These are phyloP conservation scores for Brachionus angularis DNA, from an alignment of 1,140 invertebrate genomes.

Conservation along the genomic window DNA sequence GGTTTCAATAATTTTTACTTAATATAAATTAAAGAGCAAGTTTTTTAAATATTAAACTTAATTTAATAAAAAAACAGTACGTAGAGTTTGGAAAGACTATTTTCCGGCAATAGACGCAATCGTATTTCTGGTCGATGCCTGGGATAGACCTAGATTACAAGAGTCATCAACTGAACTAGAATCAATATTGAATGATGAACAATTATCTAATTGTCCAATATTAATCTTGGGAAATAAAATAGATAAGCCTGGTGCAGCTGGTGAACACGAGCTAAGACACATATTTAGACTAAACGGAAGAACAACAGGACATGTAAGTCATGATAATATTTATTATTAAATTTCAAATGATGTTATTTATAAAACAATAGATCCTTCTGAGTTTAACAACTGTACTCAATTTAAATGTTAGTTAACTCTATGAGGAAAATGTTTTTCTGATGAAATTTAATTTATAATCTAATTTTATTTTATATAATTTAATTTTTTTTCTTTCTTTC, in stretches of 20 bases:
- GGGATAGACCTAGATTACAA: slow-evolving; percentile 77
- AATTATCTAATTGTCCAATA: slow-evolving; percentile 87
- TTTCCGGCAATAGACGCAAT: slow-evolving; percentile 99
- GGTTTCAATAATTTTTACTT: too few relatives aligned
- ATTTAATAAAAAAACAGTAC: slow-evolving; percentile 62
- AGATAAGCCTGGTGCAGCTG: slow-evolving; percentile 88
- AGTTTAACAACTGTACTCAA: slow-evolving; percentile 43
- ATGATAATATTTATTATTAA: neutral
- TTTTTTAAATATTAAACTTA: neutral
- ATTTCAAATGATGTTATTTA: slow-evolving; percentile 29
- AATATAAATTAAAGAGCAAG: neutral
- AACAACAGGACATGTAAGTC: slow-evolving; percentile 87
- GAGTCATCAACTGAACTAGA: slow-evolving; percentile 74
- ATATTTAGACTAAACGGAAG: slow-evolving; percentile 86
- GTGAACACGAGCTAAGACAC: slow-evolving; percentile 90
- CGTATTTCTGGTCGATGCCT: slow-evolving; percentile 94
- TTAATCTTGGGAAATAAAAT: slow-evolving; percentile 99
- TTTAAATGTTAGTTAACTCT: neutral
- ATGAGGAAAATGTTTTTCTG: slow-evolving; percentile 29
- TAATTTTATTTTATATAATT: neutral
- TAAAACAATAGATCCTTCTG: slow-evolving; percentile 44
- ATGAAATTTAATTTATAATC: slow-evolving; percentile 33
- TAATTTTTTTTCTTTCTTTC: neutral
- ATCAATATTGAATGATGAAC: slow-evolving; percentile 70
- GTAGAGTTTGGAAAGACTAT: slow-evolving; percentile 98